Conservation (phyloP, 2,888 invertebrate genomes). For the Sinohyriopsis cumingii region DNA sequence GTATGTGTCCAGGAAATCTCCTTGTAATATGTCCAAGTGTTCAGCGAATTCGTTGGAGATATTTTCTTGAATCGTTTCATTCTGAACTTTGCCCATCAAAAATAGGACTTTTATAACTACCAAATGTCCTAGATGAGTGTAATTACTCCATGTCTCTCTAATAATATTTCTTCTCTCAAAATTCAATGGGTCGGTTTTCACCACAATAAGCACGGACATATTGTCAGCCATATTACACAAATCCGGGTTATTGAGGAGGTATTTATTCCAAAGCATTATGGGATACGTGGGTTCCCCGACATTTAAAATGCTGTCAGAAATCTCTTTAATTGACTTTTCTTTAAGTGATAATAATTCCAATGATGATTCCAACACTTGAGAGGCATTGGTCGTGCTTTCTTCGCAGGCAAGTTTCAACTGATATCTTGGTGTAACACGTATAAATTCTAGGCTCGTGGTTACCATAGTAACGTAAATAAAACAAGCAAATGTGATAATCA, state of each 20-base stretch:
- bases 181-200: background rate
- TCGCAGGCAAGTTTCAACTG: no score
- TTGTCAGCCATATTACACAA: background rate
- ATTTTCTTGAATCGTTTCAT: background rate
- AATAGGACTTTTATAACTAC: background rate
- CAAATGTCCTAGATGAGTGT: background rate
- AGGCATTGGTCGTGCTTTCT: no score
- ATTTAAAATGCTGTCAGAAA: background rate
- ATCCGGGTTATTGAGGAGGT: constrained; percentile 3
- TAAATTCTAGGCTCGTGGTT: no score
- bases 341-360: no score
- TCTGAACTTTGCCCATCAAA: background rate
- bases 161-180: background rate
- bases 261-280: background rate
- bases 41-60: background rate
- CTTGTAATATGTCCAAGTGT: constrained; percentile 4
- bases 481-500: no score
- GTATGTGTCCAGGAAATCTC: constrained; percentile 2
- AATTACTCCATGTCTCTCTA: background rate
- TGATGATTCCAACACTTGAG: no score
- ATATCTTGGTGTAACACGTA: no score
- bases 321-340: no score
- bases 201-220: background rate
- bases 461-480: no score
- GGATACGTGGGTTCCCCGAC: background rate